Percentiles rank a stretch among this genome's conserved stretches.
These are phyloP conservation scores for Augochlora pura DNA, from an alignment of 1,140 invertebrate genomes.

Conservation along the genomic window DNA sequence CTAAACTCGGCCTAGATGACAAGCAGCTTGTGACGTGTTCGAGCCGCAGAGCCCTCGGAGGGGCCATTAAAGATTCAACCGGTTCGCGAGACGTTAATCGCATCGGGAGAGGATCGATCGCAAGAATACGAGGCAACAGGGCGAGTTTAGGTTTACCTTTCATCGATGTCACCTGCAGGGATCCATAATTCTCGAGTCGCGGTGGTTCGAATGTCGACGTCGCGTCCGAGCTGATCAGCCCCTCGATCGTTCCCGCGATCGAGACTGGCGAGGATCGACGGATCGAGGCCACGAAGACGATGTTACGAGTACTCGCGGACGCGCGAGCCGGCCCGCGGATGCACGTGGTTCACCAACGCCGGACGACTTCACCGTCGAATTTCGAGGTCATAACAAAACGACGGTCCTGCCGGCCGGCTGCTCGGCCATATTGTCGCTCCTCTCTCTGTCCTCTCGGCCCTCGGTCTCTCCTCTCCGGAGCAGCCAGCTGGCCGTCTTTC, in stretches of 20 bases:
- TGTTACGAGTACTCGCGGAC: too few relatives aligned
- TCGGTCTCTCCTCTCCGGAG: neutral
- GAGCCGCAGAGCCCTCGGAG: neutral
- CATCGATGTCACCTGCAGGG: conserved; percentile 72
- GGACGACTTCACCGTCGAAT: conserved; percentile 24
- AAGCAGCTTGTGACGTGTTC: neutral
- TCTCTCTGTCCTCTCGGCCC: conserved; percentile 10
- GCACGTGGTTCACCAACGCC: conserved; percentile 50
- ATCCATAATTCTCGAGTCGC: conserved; percentile 65
- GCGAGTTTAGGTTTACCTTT: conserved; percentile 61
- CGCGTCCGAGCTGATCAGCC: neutral
- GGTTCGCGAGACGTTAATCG: neutral
- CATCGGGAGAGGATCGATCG: neutral
- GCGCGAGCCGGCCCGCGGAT: conserved; percentile 37
- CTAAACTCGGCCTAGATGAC: too few relatives aligned
- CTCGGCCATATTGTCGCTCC: conserved; percentile 58
- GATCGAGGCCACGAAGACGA: neutral
- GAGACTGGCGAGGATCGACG: neutral
- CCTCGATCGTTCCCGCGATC: neutral
- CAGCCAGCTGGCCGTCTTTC: conserved; percentile 34
- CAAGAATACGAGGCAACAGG: neutral
- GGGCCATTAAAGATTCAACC: too few relatives aligned
- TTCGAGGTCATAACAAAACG: conserved; percentile 61
- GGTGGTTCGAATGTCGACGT: conserved; percentile 4
- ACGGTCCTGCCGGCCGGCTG: conserved; percentile 50